Evolutionary conservation across 2,797 vertebrate species (phyloP), one percentile per base, ranked within the genome.

Genomic region (Bryconaethiops microstoma): DNA sequence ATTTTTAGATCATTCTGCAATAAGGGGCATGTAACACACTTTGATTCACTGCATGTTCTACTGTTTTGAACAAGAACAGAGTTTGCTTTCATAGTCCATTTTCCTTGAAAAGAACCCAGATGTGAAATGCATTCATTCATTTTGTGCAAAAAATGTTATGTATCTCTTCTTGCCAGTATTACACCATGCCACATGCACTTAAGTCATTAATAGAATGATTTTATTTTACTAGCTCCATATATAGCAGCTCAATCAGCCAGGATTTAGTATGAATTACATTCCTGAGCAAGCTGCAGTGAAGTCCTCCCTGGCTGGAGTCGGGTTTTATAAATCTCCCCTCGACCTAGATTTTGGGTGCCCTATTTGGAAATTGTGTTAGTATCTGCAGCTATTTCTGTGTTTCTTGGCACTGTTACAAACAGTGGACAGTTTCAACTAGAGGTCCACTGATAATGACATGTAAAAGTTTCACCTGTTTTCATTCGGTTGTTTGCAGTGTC

Each of bases 281-380:
- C 59, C 55, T 78, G 21, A 67, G 8, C 35, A 67, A n/a, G 19
- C 17, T 57, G 25, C 39, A 68, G 62, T 60, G 35, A 42, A 59
- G 40, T 62, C 29, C 68, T 72, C 40, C n/a, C 63, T 68, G 64
- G 40, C 45, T 63, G 69, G 42, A 40, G 60, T 73, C 14, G 13
- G 48, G 8, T 42, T 74, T 79, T 79, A 16, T 65, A 42, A 79
- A 79, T 40, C 48, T 45, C 62, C 73, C 39, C 59, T 63, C 35
- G 59, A 63, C 73, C 73, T 29, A 75, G 73, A 45, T 75, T 74
- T 57, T 16, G 8, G 9, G 21, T 8, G 55, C 73, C 42, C 59
- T 48, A 17, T 62, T 63, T 62, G 40, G 57, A 50, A 62, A 63
- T 19, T 12, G 62, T 45, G 71, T 57, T 59, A n/a, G 19, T 57